Evolutionary conservation across 2,888 invertebrate genomes (phyloP), one percentile per base, ranked within the genome.

Genomic region (Drosophila conformis): DNA sequence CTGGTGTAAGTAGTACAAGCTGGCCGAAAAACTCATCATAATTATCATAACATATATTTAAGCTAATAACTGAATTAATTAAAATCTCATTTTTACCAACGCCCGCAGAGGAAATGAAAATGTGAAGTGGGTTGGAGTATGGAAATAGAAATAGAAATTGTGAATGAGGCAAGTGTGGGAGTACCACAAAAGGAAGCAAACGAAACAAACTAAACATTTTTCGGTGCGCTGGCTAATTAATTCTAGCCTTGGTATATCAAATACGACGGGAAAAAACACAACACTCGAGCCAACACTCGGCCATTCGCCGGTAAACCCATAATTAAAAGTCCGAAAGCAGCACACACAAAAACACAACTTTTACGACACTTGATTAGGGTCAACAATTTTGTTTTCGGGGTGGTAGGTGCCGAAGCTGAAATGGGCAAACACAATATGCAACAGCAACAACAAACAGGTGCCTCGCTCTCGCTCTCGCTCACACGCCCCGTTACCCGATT

Each of bases 11-110:
- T 51, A 36, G 65, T 69, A 58, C 59, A 65, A 42, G 68, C 68
- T 57, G 36, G 27, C 27, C 57, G 38, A 63, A 71, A 71, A 70
- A 49, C 40, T 63, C 71, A 77, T 70, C 64, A 81, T 71, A 80
- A 78, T 81, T 81, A 80, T 79, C 81, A 80, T 81, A 84, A 75
- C 89, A 85, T 87, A 85, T 83, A 87, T 89, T 83, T 89, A 76
- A 75, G 80, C 88, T 87, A 89, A 87, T 87, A 87, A 87, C 87
- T 87, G 87, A 87, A 87, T 87, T 89, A 87, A 87, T 87, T 87
- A 89, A 87, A 87, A 85, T 87, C 89, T 81, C 88, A 89, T 89
- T 87, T 89, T 69, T 46, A 76, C 38, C 66, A 67, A 66, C 53
- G 53, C 58, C 67, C 67, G 67, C 57, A 69, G 35, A 70, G 72